A percentile compares a stretch with the other conserved stretches of the same genome.
Evolutionary conservation across 2,888 invertebrate genomes (phyloP).

Genomic region (Baccha elongata): DNA sequence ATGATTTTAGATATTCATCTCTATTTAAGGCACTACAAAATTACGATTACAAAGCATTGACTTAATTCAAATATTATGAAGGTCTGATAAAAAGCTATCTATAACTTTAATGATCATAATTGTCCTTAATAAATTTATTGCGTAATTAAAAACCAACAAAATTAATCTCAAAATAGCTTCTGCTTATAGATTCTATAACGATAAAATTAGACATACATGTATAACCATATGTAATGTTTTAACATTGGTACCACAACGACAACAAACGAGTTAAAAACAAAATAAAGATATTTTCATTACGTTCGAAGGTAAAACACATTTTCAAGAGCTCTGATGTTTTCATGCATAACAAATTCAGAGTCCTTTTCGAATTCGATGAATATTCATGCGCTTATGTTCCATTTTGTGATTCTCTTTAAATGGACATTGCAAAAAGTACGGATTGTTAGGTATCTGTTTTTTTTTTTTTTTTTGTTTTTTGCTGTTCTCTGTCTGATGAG

Average conservation of each 20-base stretch:
- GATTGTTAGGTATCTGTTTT: neutral
- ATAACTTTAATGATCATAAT: conserved; percentile 39
- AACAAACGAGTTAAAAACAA: conserved; percentile 6
- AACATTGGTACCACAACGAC: conserved; percentile 1
- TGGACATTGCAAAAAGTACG: conserved; percentile 24
- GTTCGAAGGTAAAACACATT: conserved; percentile 45
- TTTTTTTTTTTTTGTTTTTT: conserved; percentile 1
- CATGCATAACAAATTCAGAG: conserved; percentile 66
- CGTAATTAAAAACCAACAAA: conserved; percentile 41
- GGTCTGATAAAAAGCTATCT: conserved; percentile 17
- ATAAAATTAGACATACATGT: conserved; percentile 14
- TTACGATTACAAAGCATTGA: conserved; percentile 13
- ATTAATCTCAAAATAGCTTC: conserved; percentile 41
- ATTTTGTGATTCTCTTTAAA: conserved; percentile 52
- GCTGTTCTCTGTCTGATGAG: neutral
- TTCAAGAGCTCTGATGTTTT: conserved; percentile 57
- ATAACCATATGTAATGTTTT: conserved; percentile 6
- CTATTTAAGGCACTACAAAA: too few relatives aligned
- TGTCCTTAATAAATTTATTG: conserved; percentile 45
- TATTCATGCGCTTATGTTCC: conserved; percentile 36
- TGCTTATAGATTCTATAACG: conserved; percentile 35
- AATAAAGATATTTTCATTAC: conserved; percentile 58
- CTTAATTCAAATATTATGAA: conserved; percentile 39
- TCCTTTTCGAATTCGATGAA: conserved; percentile 47
- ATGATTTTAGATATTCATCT: too few relatives aligned